phyloP scores from a whole-genome alignment of 2,888 invertebrate genomes.

The Mythimna ferrago region DNA sequence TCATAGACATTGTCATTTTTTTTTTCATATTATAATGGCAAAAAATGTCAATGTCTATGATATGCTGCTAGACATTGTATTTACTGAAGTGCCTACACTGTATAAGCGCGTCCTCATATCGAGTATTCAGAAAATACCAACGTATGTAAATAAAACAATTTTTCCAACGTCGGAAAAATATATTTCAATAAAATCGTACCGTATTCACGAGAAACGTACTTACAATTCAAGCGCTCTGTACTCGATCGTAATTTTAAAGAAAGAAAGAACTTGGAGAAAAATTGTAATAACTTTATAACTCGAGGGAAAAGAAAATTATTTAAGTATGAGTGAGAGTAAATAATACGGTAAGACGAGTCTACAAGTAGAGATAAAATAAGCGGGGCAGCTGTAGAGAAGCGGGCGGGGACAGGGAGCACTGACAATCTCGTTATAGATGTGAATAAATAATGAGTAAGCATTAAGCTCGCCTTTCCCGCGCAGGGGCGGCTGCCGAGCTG shows the following conservation, averaged over 20 bases:
- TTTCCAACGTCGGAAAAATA: constrained; percentile 67
- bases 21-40: too few relatives aligned
- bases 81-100: constrained; percentile 26
- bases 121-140: constrained; percentile 69
- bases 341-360: constrained; percentile 68
- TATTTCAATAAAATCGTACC: constrained; percentile 72
- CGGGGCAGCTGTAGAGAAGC: constrained; percentile 73
- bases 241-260: constrained; percentile 67
- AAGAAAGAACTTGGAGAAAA: constrained; percentile 74
- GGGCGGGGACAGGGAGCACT: constrained; percentile 79
- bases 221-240: constrained; percentile 57
- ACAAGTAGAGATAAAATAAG: constrained; percentile 78
- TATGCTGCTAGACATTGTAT: constrained; percentile 4
- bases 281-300: constrained; percentile 81
- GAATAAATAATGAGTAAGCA: constrained; percentile 90
- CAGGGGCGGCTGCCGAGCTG: constrained; percentile 76
- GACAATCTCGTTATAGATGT: constrained; percentile 89
- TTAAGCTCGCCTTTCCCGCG: constrained; percentile 82
- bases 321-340: constrained; percentile 77
- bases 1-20: too few relatives aligned
- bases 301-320: constrained; percentile 80
- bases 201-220: constrained; percentile 57
- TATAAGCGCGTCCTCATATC: constrained; percentile 56
- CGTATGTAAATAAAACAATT: constrained; percentile 73
- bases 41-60: too few relatives aligned